A percentile compares a stretch with the other conserved stretches of the same genome.
These are phyloP conservation scores for Phrixothrix hirtus DNA, from an alignment of 2,888 invertebrate genomes.

Conservation along the genomic window DNA sequence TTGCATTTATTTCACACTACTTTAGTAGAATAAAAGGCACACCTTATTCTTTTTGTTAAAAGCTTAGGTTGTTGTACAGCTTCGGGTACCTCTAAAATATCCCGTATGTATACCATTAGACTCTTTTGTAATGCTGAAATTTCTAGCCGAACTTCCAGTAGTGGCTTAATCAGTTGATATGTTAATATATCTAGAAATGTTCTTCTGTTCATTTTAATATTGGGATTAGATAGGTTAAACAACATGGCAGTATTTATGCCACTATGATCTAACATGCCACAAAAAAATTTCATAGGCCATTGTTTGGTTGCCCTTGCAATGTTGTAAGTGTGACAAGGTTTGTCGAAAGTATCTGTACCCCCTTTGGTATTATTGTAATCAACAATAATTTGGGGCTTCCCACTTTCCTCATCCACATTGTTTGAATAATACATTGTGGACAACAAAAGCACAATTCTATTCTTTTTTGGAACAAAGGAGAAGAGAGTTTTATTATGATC, in stretches of 20 bases:
- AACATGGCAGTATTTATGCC: slow-evolving; percentile 22
- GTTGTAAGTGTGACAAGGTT: slow-evolving; percentile 11
- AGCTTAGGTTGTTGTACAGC: too few relatives aligned
- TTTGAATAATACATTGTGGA: too few relatives aligned
- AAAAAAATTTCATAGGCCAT: slow-evolving; percentile 22
- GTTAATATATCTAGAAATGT: background rate
- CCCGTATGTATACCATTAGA: slow-evolving; percentile 1
- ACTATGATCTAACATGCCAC: slow-evolving; percentile 19
- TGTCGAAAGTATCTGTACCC: slow-evolving; percentile 16
- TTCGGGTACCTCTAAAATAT: too few relatives aligned
- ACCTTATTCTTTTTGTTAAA: too few relatives aligned
- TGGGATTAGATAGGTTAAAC: background rate
- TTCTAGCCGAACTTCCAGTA: slow-evolving; percentile 1
- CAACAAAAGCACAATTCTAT: too few relatives aligned
- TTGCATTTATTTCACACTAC: slow-evolving; percentile 1
- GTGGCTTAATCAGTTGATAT: slow-evolving; percentile 1
- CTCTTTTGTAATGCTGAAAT: background rate
- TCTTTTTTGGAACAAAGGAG: too few relatives aligned
- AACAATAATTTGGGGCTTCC: too few relatives aligned
- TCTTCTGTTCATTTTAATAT: slow-evolving; percentile 1
- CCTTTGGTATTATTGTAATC: slow-evolving; percentile 16
- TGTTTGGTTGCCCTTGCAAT: slow-evolving; percentile 4
- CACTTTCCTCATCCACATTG: too few relatives aligned
- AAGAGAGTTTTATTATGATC: too few relatives aligned
- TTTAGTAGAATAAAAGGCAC: slow-evolving; percentile 1